Conservation (phyloP, 2,888 invertebrate species). For the Norana najaformis region DNA sequence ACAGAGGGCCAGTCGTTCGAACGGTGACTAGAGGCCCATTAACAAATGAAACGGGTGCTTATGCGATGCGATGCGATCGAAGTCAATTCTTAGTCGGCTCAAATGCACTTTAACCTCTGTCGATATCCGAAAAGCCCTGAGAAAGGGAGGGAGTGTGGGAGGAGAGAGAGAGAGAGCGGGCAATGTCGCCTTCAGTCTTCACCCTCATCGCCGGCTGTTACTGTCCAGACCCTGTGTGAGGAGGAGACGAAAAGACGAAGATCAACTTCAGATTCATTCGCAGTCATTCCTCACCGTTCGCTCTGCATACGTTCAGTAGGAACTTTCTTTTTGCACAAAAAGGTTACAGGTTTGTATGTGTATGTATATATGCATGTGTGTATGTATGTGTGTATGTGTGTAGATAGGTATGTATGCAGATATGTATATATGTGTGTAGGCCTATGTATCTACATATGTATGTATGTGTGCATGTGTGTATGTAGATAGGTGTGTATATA, state of each 20-base stretch:
- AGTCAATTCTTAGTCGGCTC: background rate
- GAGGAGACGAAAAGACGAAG: background rate
- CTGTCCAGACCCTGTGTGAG: background rate
- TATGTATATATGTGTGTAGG: conserved; percentile 1
- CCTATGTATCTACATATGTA: background rate
- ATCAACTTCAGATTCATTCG: background rate
- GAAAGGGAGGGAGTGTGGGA: no score
- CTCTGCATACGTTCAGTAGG: background rate
- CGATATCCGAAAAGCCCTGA: background rate
- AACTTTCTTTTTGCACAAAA: background rate
- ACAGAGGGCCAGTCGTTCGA: no score
- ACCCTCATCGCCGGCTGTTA: background rate
- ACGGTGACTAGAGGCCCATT: no score
- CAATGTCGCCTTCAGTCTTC: background rate
- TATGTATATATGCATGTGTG: background rate
- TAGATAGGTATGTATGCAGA: background rate
- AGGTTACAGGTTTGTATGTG: background rate
- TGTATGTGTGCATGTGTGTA: background rate
- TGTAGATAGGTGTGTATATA: background rate
- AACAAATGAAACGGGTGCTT: background rate
- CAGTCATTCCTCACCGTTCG: background rate
- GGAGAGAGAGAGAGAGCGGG: background rate
- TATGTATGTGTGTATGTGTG: no score
- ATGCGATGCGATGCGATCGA: background rate
- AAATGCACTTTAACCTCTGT: background rate